A percentile compares a stretch with the other conserved stretches of the same genome.
These are phyloP conservation scores for Gymnoscopelus microlampas DNA, from an alignment of 2,797 vertebrate species.

Conservation along the genomic window DNA sequence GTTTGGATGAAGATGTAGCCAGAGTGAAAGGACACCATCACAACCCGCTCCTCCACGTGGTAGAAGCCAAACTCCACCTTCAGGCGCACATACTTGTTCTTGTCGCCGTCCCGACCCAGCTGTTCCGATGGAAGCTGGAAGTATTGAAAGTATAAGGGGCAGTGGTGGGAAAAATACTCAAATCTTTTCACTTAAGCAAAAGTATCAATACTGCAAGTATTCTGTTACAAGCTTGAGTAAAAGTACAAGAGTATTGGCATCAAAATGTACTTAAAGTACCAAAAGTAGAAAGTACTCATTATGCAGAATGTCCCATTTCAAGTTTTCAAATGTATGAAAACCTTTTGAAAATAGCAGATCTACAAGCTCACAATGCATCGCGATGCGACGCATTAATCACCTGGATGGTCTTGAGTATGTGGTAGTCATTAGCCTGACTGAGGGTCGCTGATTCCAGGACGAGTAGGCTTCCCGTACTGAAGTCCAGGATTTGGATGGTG, in stretches of 20 bases:
- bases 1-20: conserved; percentile 84
- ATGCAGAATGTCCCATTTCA: no score
- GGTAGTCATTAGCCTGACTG: conserved; percentile 51
- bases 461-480: background rate
- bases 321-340: no score
- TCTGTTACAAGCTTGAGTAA: no score
- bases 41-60: conserved; percentile 11
- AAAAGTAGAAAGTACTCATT: no score
- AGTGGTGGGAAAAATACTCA: no score
- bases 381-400: no score
- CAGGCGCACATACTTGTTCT: conserved; percentile 68
- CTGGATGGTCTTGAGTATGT: conserved; percentile 62
- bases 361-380: no score
- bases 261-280: no score
- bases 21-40: conserved; percentile 75
- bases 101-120: conserved; percentile 49
- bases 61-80: conserved; percentile 47
- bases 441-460: conserved; percentile 45
- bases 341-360: no score
- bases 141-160: background rate
- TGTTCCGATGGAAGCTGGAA: conserved; percentile 63
- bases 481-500: conserved; percentile 55
- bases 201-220: no score
- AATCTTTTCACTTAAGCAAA: no score
- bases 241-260: no score